A percentile compares a stretch with the other conserved stretches of the same genome.
Conservation (phyloP, 2,113 vertebrate genomes). For the Urocitellus parryii region DNA sequence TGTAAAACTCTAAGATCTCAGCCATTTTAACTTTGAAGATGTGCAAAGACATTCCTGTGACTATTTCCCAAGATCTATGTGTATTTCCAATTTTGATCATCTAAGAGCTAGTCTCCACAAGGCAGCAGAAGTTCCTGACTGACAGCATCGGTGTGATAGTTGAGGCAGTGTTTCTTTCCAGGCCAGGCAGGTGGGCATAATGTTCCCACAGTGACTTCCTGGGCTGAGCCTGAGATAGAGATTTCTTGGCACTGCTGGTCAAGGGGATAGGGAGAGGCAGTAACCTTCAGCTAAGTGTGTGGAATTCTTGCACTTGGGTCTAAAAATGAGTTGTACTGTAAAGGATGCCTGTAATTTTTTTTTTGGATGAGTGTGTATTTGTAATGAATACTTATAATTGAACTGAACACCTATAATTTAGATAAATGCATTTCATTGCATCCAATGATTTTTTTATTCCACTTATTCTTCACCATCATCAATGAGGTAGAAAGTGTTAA, state of each 20-base stretch:
- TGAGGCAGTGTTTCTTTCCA: neutral
- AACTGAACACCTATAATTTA: neutral
- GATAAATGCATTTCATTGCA: neutral
- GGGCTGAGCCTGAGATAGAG: neutral
- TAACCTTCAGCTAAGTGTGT: neutral
- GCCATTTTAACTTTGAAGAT: neutral
- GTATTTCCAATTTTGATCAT: neutral
- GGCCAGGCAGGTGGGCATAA: neutral
- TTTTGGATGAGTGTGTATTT: neutral
- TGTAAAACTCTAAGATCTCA: neutral
- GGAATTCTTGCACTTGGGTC: neutral
- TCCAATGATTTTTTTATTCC: neutral
- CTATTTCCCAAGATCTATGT: neutral
- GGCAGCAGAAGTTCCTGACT: neutral
- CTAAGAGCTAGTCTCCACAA: neutral
- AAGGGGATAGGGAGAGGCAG: accelerated
- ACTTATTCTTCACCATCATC: neutral
- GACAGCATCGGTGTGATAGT: neutral
- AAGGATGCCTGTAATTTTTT: neutral
- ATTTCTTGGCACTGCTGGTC: neutral
- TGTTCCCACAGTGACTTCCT: neutral
- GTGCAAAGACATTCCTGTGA: neutral
- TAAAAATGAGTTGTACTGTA: neutral
- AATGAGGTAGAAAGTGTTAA: neutral
- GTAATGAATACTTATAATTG: neutral